Base-by-base conservation (phyloP, 2,888 invertebrate species). In the Pteria penguin region DNA sequence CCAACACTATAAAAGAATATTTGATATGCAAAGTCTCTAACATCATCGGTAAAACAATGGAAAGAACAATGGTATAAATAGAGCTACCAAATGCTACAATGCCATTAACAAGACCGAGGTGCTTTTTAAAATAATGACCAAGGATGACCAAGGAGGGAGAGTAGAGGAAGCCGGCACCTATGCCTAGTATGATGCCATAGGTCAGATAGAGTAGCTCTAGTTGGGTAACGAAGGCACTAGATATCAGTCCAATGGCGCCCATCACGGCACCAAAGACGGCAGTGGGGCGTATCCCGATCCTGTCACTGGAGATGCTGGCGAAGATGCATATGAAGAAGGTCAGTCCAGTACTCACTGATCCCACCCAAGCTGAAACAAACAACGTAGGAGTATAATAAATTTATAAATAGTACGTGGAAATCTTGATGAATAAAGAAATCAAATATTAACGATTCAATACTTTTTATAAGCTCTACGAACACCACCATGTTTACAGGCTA, bases 51-150 rank as follows among this genome's bases (percentile, higher is more conserved):
- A 91, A 75, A 27, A 82, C 83, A 57, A 89, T 84, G 2, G 91
- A 88, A 32, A 91, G 79, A 27, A 76, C 93, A 22, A 96, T 95
- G 0, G 98, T 97, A 90, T 97, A 97, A 8, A 96, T 94, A 0
- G 97, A 96, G 89, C 97, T 97, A 2, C 98, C 98, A 22, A 96
- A 95, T 0, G 97, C 96, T 1, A 97, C 98, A 75, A 98, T 93
- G 0, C 98, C 98, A 89, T 97, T 98, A 0, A 96, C 97, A 78
- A 97, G 92, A 0, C 97, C 97, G 86, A 98, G 93, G 88, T 96
- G 95, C 55, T 88, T 87, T 75, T 96, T 95, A 93, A 97, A 98
- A 92, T 98, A 98, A 90, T 98, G 97, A 0, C 97, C 97, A 24
- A 98, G 93, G 82, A 98, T 97, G 57, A 97, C 97, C 63, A 98